These are phyloP conservation scores for Pterocles gutturalis DNA, from an alignment of 2,113 vertebrate genomes.

Conservation along the genomic window DNA sequence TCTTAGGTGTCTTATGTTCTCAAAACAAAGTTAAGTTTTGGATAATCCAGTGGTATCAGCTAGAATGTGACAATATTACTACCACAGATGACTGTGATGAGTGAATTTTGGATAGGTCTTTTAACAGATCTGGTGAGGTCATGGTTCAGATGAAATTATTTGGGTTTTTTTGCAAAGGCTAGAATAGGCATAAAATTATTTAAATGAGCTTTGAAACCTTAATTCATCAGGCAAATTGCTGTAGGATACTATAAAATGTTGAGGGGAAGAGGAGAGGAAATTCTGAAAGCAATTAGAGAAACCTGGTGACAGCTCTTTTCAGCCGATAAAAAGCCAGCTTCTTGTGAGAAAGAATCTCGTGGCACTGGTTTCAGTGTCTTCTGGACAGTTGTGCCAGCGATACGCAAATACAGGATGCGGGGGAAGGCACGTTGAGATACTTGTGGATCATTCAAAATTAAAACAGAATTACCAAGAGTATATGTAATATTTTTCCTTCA, in stretches of 20 bases:
- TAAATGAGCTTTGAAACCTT: conserved; percentile 63
- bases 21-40: background rate
- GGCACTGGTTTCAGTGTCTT: background rate
- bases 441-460: background rate
- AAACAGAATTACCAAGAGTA: conserved; percentile 52
- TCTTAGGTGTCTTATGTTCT: background rate
- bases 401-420: background rate
- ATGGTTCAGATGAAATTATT: conserved; percentile 8
- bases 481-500: conserved; percentile 30
- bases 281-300: conserved; percentile 66
- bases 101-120: background rate
- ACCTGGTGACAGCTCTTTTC: conserved; percentile 73
- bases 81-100: background rate
- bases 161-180: conserved; percentile 16
- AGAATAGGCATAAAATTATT: conserved; percentile 52
- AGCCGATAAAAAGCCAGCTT: conserved; percentile 50
- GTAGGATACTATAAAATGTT: background rate
- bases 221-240: conserved; percentile 44
- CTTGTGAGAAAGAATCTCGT: conserved; percentile 21
- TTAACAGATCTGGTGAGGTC: background rate
- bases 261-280: background rate
- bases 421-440: background rate
- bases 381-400: conserved; percentile 40
- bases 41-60: background rate
- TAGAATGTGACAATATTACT: background rate